Percentiles rank a stretch among this genome's conserved stretches.
Conservation (phyloP, 2,113 vertebrate species). For the Poecilia latipinna region DNA sequence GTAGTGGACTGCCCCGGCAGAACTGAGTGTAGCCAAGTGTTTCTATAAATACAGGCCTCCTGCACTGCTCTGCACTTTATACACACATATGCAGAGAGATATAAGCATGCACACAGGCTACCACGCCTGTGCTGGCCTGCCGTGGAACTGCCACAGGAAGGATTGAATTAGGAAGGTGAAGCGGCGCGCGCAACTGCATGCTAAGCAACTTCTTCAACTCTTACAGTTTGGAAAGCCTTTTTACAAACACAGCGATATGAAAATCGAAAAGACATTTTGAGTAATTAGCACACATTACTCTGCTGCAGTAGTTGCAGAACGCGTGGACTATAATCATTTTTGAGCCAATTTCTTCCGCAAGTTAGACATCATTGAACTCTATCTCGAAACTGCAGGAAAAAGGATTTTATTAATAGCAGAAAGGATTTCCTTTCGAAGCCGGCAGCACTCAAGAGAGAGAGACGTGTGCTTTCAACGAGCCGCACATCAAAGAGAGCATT, state of each 20-base stretch:
- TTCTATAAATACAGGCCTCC: conserved; percentile 78
- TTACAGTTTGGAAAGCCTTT: not conserved
- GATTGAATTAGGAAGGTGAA: conserved; percentile 32
- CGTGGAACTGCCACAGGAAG: conserved; percentile 34
- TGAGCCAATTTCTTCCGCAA: not conserved
- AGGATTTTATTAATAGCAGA: not conserved
- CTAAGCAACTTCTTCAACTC: not conserved
- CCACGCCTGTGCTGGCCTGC: conserved; percentile 57
- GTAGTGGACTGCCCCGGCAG: conserved; percentile 50
- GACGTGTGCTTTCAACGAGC: not conserved
- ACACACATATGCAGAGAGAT: conserved; percentile 33
- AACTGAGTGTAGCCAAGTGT: conserved; percentile 73
- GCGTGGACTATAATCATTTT: not conserved
- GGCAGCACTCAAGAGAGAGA: not conserved
- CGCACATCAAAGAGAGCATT: conserved; percentile 4
- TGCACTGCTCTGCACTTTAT: conserved; percentile 71
- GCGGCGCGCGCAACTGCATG: conserved; percentile 6
- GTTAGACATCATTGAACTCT: not conserved
- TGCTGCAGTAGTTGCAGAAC: not conserved
- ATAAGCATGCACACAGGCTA: conserved; percentile 20
- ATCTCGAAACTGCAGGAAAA: conserved; percentile 7
- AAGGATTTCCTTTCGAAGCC: conserved; percentile 2
- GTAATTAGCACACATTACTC: not conserved
- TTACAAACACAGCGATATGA: not conserved
- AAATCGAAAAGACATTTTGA: not conserved